Base-by-base conservation (phyloP, 1,140 invertebrate genomes). In the Vanessa atalanta region DNA sequence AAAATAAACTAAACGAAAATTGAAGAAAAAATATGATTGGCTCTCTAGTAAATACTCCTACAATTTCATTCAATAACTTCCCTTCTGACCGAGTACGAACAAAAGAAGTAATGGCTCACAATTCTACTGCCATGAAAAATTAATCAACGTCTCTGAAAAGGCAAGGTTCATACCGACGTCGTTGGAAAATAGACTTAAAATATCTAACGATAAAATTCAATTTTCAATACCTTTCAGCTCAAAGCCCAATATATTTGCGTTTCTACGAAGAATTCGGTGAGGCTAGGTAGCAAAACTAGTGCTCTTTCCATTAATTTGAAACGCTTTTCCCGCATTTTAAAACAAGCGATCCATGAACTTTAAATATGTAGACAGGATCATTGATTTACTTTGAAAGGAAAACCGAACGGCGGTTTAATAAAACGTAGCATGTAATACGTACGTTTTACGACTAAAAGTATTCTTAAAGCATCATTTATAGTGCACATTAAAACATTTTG, bases 101-200 rank as follows among this genome's bases (percentile, higher is more conserved):
- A 60, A 60, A 13, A 23, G 55, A 11, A 60, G 55, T 60, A 60
- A 60, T 60, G 23, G 20, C 55, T 60, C 47, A 68, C 65, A 43
- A 68, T 68, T 47, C 65, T 55, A 55, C 50, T 23, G 55, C 70
- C 43, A 65, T 74, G 65, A 77, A 77, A 77, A 74, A 77, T 68
- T 77, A 68, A 77, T 77, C 65, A 65, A 47, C 31, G 26, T 50
- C 14, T 65, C 15, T 63, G 43, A 51, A 63, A 50, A 50, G 11
- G 64, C 50, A 20, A 53, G 9, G 51, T 16, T 31, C 15, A 69
- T 47, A 63, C 23, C 26, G 26, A 20, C n/a, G 20, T 64, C 51
- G 57, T 47, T 14, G 61, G 16, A 68, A 70, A 73, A 53, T 73
- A 37, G 51, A 65, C 69, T 72, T 48, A 63, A 78, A 70, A 69